phyloP scores from a whole-genome alignment of 2,797 vertebrate species.

The Gephyroberyx darwinii region DNA sequence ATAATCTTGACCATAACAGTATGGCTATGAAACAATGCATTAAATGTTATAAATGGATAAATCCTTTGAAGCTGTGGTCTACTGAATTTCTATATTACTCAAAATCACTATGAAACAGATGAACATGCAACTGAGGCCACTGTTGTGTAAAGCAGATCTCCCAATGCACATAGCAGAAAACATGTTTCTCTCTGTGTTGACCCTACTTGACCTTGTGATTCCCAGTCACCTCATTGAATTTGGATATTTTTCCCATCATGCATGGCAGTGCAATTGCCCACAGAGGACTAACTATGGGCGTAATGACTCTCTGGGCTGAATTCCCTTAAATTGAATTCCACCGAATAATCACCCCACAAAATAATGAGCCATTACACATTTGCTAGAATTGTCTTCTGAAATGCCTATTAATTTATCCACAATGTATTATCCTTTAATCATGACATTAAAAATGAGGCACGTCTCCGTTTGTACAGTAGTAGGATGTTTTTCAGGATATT shows the following conservation, averaged over 20 bases:
- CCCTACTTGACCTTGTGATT: slow-evolving; percentile 40
- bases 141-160: slow-evolving; percentile 24
- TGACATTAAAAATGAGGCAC: slow-evolving; percentile 37
- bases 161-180: neutral
- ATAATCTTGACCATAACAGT: too few species aligned
- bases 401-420: slow-evolving; percentile 54
- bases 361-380: slow-evolving; percentile 71
- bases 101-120: slow-evolving; percentile 2
- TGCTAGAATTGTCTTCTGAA: slow-evolving; percentile 56
- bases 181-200: slow-evolving; percentile 33
- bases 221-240: slow-evolving; percentile 43
- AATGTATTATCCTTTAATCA: slow-evolving; percentile 52
- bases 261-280: slow-evolving; percentile 53
- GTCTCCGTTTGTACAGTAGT: slow-evolving; percentile 7
- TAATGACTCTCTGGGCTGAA: slow-evolving; percentile 63
- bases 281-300: slow-evolving; percentile 55
- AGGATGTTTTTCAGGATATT: neutral
- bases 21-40: too few species aligned
- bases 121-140: slow-evolving; percentile 4
- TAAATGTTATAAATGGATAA: neutral
- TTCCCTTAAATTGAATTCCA: slow-evolving; percentile 62
- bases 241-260: slow-evolving; percentile 52
- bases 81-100: slow-evolving; percentile 14
- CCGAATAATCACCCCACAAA: slow-evolving; percentile 63
- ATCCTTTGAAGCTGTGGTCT: slow-evolving; percentile 15